Conservation (phyloP, 2,888 invertebrate genomes). For the Tyria jacobaeae region DNA sequence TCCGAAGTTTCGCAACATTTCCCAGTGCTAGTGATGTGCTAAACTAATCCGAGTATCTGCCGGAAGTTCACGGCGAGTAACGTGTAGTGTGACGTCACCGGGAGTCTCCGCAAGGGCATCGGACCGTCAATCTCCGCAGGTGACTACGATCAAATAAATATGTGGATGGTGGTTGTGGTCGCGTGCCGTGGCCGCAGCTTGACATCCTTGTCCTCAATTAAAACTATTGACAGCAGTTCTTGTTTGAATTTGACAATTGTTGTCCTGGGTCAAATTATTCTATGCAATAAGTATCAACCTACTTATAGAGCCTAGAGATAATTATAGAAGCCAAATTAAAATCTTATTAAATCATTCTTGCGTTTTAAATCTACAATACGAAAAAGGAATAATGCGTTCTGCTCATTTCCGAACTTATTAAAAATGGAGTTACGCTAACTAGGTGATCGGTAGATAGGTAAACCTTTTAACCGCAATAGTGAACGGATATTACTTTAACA, state of each 20-base stretch:
- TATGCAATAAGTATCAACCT: constrained; percentile 34
- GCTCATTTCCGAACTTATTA: not conserved
- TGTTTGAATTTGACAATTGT: constrained; percentile 73
- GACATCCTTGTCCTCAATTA: constrained; percentile 84
- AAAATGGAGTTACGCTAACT: constrained; percentile 5
- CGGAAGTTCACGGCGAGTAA: constrained; percentile 62
- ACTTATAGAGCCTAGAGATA: no score
- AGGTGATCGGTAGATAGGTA: not conserved
- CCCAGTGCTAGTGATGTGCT: constrained; percentile 80
- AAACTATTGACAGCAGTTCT: constrained; percentile 77
- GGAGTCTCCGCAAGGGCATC: constrained; percentile 59
- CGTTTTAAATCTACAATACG: constrained; percentile 29
- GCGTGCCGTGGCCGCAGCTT: constrained; percentile 60
- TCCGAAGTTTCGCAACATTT: constrained; percentile 73
- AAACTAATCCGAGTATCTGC: constrained; percentile 62
- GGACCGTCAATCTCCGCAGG: constrained; percentile 58
- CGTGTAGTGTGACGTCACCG: constrained; percentile 56
- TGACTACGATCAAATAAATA: constrained; percentile 62
- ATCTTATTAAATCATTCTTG: constrained; percentile 21
- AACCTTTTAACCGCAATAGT: constrained; percentile 9
- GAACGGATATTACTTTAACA: constrained; percentile 8
- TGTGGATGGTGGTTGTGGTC: constrained; percentile 53
- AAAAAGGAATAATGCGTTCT: constrained; percentile 24
- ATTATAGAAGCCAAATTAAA: constrained; percentile 22
- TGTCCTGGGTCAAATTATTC: constrained; percentile 53